Evolutionary conservation across 2,113 vertebrate genomes (phyloP).

Genomic region (Lampris megalopsis): DNA sequence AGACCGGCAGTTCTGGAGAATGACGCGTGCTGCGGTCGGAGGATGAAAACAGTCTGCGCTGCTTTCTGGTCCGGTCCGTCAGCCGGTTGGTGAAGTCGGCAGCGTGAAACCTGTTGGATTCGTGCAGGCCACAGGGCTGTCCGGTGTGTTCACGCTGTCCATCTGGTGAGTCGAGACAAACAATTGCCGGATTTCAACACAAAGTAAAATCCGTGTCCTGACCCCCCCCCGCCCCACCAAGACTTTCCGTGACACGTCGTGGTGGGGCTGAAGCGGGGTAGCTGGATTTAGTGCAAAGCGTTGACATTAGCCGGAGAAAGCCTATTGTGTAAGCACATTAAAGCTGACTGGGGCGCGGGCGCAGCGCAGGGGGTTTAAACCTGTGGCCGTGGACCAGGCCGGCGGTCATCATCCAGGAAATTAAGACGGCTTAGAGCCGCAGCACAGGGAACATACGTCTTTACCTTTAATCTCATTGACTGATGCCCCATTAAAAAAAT

Average conservation of each 20-base stretch:
- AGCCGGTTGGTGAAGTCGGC: too few relatives aligned
- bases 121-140: too few relatives aligned
- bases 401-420: not conserved
- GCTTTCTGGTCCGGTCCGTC: too few relatives aligned
- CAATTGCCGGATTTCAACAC: not conserved
- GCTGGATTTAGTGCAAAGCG: slow-evolving; percentile 10
- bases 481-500: not conserved
- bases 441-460: not conserved
- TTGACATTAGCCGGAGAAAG: slow-evolving; percentile 27
- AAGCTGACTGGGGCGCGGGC: slow-evolving; percentile 22
- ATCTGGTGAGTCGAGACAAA: not conserved
- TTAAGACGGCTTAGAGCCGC: not conserved
- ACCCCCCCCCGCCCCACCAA: too few relatives aligned
- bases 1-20: too few relatives aligned
- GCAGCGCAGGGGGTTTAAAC: slow-evolving; percentile 29
- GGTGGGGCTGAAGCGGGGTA: too few relatives aligned
- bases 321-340: slow-evolving; percentile 50
- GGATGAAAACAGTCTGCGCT: too few relatives aligned
- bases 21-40: too few relatives aligned
- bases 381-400: too few relatives aligned
- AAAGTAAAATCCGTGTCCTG: too few relatives aligned
- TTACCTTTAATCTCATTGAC: not conserved
- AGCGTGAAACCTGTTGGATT: too few relatives aligned
- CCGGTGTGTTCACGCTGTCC: not conserved
- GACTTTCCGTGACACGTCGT: too few relatives aligned